phyloP scores from a whole-genome alignment of 2,113 vertebrate genomes.

The Corythaeola cristata region DNA sequence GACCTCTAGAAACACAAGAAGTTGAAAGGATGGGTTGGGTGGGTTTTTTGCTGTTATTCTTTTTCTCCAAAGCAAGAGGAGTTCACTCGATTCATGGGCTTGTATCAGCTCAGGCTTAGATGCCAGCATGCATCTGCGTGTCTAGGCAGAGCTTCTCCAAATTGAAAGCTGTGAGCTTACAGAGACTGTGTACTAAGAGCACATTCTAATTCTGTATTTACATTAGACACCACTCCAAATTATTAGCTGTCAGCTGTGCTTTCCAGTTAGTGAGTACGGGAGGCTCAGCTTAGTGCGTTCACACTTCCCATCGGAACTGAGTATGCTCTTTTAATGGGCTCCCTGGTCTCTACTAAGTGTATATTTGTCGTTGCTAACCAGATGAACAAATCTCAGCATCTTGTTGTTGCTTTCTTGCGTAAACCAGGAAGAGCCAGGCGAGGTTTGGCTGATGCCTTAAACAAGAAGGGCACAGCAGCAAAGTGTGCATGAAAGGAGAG shows the following conservation, averaged over 20 bases:
- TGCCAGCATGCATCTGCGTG: not conserved
- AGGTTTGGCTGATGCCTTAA: not conserved
- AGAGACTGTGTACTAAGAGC: not conserved
- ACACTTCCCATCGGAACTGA: not conserved
- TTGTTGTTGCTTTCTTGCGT: not conserved
- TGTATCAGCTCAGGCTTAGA: not conserved
- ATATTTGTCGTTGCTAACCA: not conserved
- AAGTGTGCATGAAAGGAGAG: not conserved
- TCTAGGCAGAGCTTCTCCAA: not conserved
- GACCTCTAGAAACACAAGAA: not conserved
- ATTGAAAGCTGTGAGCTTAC: not conserved
- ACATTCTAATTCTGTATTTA: slow-evolving; percentile 3
- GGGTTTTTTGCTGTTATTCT: not conserved
- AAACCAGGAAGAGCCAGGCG: not conserved
- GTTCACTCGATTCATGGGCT: not conserved
- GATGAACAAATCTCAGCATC: not conserved
- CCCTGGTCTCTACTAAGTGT: not conserved
- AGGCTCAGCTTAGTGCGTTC: not conserved
- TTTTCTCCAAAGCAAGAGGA: not conserved
- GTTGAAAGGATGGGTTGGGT: not conserved
- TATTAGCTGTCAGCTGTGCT: not conserved
- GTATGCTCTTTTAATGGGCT: slow-evolving; percentile 20
- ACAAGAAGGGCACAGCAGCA: not conserved
- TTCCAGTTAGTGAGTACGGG: not conserved
- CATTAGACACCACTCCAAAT: not conserved